Evolutionary conservation across 2,113 vertebrate genomes (phyloP), one percentile per base, ranked within the genome.

Genomic region (Lontra canadensis): DNA sequence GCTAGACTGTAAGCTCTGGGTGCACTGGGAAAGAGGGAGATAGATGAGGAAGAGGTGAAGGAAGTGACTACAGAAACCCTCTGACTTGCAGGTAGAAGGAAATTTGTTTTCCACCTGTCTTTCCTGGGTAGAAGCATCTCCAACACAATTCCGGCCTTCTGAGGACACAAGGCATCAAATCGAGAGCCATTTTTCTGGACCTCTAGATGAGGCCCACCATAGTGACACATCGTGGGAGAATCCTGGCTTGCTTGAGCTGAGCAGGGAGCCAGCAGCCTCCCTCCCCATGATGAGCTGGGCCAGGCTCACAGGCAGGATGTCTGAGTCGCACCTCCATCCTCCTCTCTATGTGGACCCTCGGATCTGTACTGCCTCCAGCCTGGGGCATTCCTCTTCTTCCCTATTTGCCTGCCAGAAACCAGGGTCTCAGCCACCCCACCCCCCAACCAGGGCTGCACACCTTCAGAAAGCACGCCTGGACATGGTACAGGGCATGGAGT

Each of bases 401-500:
- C 17, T 63, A 84, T 52, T n/a, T 84, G 55, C 61, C 44, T 18
- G 4, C 49, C 29, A 52, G 61, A 92, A 80, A 76, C 49, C 39
- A 78, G 57, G 52, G n/a, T 34, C 63, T 89, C 76, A 80, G 21
- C 5, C 29, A 1, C 74, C 15, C 34, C 15, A 7, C 17, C 4
- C 74, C 61, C 5, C 47, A 34, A 39, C 26, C 39, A 94, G 87
- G 18, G 9, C 15, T 87, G 7, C 34, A n/a, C 74, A 86, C 42
- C 76, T 94, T 69, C 55, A 84, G 55, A 96, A 74, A 83, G 63
- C 94, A 96, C 0, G 31, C 57, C 93, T 23, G 44, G 93, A 91
- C 96, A 97, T 63, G 93, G 80, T 31, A 69, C 18, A 36, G n/a
- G 80, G 76, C 67, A 63, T 5, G 34, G 83, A 84, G 79, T 88